These are phyloP conservation scores for Leptarthrus brevirostris DNA, from an alignment of 2,888 invertebrate genomes.

Conservation along the genomic window DNA sequence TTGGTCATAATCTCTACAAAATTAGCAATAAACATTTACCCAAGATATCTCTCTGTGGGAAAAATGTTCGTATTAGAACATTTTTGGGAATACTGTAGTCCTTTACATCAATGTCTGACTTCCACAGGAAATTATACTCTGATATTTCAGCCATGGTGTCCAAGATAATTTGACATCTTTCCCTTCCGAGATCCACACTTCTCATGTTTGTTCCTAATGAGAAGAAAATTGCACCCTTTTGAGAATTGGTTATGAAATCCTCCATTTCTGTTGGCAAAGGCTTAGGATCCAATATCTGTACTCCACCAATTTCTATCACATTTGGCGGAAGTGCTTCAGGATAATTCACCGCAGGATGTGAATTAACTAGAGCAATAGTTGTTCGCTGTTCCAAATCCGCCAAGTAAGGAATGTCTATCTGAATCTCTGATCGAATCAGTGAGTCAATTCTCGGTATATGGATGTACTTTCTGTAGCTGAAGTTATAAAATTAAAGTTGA, in stretches of 20 bases:
- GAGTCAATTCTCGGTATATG: conserved; percentile 54
- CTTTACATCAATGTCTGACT: conserved; percentile 57
- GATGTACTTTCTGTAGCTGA: conserved; percentile 56
- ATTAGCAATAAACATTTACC: conserved; percentile 62
- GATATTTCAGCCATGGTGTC: conserved; percentile 59
- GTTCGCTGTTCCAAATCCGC: conserved; percentile 56
- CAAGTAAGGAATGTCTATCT: conserved; percentile 54
- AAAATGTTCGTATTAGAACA: conserved; percentile 67
- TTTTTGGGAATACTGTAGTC: conserved; percentile 63
- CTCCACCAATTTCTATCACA: conserved; percentile 63
- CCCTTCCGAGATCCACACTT: conserved; percentile 52
- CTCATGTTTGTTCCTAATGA: conserved; percentile 62
- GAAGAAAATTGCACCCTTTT: conserved; percentile 62
- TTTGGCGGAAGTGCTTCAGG: conserved; percentile 62
- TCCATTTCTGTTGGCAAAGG: conserved; percentile 58
- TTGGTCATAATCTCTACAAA: neutral
- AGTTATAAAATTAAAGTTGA: neutral
- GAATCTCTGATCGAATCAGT: too few species aligned
- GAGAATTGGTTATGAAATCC: conserved; percentile 58
- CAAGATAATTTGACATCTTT: conserved; percentile 57
- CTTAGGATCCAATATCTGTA: conserved; percentile 60
- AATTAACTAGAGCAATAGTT: conserved; percentile 61
- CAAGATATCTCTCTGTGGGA: conserved; percentile 69
- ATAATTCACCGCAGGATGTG: conserved; percentile 61
- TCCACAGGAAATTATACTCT: conserved; percentile 65